Base-by-base conservation (phyloP, 2,113 vertebrate genomes). In the Ophthalmolycus amberensis region DNA sequence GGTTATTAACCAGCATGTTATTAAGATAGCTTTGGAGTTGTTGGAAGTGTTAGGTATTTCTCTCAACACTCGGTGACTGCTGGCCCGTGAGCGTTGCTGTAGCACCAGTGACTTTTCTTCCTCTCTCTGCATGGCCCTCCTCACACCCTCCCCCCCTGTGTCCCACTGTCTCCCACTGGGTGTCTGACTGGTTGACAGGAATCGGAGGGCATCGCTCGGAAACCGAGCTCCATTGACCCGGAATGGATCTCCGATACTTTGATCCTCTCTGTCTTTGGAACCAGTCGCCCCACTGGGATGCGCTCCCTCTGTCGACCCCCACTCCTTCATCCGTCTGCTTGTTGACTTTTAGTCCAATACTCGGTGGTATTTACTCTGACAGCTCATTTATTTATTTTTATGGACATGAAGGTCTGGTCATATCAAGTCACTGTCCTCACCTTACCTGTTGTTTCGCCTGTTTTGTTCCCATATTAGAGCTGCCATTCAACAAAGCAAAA, bases 191-290 rank as follows among this genome's bases (percentile, higher is more conserved):
- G 70, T 77, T 77, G 78, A 86, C 80, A 79, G 83, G 77, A 86
- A 89, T 69, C 6, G 32, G 46, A 79, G 52, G 9, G 22, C 75
- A 60, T 60, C 68, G 65, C 73, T 82, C 29, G 29, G 68, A 82
- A 79, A 71, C 75, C 34, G 63, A 8, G 77, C 73, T 81, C 58
- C 50, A 79, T 74, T 89, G 85, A 92, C 74, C 87, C 63, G 9
- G 63, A 88, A 80, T 85, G 60, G 85, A 86, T 84, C 71, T 40
- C 74, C 42, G n/a, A 86, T 86, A 83, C 84, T 80, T 85, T 86
- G 89, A 89, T 86, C 38, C 58, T 56, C 71, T 72, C 34, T 50
- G 77, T 75, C 62, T 90, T 71, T 87, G 78, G 79, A 69, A 69
- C 54, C 11, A 15, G 73, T 74, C 59, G 4, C 2, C 77, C 80